Conservation (phyloP, 2,888 invertebrate species). For the Eupithecia tripunctaria region DNA sequence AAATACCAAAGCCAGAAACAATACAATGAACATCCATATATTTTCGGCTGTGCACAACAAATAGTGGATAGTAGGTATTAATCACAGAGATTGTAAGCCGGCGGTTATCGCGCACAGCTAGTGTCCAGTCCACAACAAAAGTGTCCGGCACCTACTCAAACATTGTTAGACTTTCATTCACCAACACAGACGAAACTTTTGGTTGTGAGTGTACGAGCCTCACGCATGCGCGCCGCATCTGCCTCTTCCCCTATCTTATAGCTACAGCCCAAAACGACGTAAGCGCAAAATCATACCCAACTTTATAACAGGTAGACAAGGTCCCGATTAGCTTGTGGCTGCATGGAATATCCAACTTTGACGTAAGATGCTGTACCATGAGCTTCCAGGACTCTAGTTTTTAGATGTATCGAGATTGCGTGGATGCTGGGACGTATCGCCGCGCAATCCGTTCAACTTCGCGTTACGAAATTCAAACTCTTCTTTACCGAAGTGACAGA, state of each 20-base stretch:
- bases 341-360: slow-evolving; percentile 42
- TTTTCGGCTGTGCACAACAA: slow-evolving; percentile 28
- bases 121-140: slow-evolving; percentile 70
- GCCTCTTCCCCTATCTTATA: slow-evolving; percentile 70
- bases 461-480: slow-evolving; percentile 38
- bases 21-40: slow-evolving; percentile 23
- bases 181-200: slow-evolving; percentile 54
- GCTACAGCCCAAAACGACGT: slow-evolving; percentile 46
- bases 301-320: slow-evolving; percentile 8
- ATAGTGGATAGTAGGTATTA: slow-evolving; percentile 56
- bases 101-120: slow-evolving; percentile 59
- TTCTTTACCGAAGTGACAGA: slow-evolving; percentile 38
- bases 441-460: slow-evolving; percentile 40
- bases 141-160: slow-evolving; percentile 70
- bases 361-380: slow-evolving; percentile 72
- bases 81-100: slow-evolving; percentile 62
- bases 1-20: slow-evolving; percentile 18
- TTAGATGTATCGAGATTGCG: slow-evolving; percentile 76
- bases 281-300: slow-evolving; percentile 36
- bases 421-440: slow-evolving; percentile 70
- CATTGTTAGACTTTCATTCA: slow-evolving; percentile 65
- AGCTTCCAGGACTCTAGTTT: slow-evolving; percentile 80
- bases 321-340: slow-evolving; percentile 18
- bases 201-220: slow-evolving; percentile 53
- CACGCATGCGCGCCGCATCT: slow-evolving; percentile 84